These are phyloP conservation scores for Incurvaria masculella DNA, from an alignment of 2,888 invertebrate species.

Conservation along the genomic window DNA sequence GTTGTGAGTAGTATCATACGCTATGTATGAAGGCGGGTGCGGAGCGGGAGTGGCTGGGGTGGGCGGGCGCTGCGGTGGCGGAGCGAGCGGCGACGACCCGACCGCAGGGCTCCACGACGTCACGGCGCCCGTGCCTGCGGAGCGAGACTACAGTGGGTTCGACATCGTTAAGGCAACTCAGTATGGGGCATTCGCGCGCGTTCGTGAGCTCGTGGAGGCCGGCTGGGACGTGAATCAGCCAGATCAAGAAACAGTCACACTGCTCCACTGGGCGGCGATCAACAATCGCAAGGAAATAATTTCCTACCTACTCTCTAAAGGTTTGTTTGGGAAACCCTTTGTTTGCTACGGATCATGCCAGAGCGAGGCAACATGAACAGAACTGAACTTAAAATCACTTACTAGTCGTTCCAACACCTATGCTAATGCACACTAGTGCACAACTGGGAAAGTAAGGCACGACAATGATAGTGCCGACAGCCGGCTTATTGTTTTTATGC, in stretches of 20 bases:
- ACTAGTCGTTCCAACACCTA: too few species aligned
- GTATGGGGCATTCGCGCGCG: constrained; percentile 84
- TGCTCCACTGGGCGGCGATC: constrained; percentile 99
- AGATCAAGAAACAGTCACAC: constrained; percentile 92
- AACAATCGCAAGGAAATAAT: constrained; percentile 95
- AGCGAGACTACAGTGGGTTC: constrained; percentile 72
- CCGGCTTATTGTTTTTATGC: too few species aligned
- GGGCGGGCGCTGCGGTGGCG: constrained; percentile 39
- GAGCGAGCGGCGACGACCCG: constrained; percentile 59
- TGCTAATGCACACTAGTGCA: too few species aligned
- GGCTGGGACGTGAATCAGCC: constrained; percentile 94
- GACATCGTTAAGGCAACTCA: constrained; percentile 96
- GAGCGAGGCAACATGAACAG: too few species aligned
- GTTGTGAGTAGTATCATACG: too few species aligned
- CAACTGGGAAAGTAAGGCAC: too few species aligned
- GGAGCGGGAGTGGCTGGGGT: constrained; percentile 62
- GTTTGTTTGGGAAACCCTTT: too few species aligned
- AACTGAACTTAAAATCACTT: too few species aligned
- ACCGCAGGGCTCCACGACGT: constrained; percentile 61
- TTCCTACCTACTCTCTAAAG: constrained; percentile 80
- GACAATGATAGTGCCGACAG: too few species aligned
- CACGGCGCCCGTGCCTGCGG: constrained; percentile 57
- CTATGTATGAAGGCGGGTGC: constrained; percentile 74
- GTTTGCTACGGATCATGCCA: too few species aligned
- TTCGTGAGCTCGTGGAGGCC: constrained; percentile 83